Conservation (phyloP, 2,888 invertebrate species). For the Cheiracanthium punctorium region DNA sequence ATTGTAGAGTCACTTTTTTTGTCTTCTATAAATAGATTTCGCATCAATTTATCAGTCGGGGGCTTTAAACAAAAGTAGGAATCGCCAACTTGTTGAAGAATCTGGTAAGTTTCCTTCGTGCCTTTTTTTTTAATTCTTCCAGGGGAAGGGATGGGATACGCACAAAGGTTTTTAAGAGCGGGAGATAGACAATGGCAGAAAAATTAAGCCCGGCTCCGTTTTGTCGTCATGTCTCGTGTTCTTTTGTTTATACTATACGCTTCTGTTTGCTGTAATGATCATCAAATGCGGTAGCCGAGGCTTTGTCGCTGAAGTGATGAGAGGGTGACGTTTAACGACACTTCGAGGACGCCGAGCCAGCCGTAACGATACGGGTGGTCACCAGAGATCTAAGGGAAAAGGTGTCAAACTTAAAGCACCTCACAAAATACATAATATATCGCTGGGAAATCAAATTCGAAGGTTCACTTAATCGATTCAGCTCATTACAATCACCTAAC, state of each 20-base stretch:
- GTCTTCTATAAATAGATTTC: constrained; percentile 41
- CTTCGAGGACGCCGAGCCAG: neutral
- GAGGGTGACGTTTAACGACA: neutral
- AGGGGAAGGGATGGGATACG: neutral
- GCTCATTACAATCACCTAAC: too few species aligned
- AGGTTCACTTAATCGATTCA: too few species aligned
- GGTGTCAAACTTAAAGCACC: neutral
- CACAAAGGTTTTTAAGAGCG: constrained; percentile 53
- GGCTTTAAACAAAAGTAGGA: constrained; percentile 64
- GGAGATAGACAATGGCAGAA: constrained; percentile 37
- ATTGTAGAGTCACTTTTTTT: neutral
- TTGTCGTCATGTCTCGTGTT: constrained; percentile 47
- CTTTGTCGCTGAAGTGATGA: neutral
- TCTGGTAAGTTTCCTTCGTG: constrained; percentile 19
- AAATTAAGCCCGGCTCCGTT: constrained; percentile 54
- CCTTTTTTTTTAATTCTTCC: neutral
- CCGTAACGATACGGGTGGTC: neutral
- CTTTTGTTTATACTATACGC: constrained; percentile 45
- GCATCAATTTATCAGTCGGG: constrained; percentile 58
- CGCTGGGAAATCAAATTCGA: too few species aligned
- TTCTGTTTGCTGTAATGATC: constrained; percentile 53
- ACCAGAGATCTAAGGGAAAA: neutral
- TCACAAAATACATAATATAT: too few species aligned
- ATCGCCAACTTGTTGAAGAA: constrained; percentile 65
- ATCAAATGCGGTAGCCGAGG: constrained; percentile 26